Evolutionary conservation across 2,888 invertebrate genomes (phyloP).

Genomic region (Xylota sylvarum): DNA sequence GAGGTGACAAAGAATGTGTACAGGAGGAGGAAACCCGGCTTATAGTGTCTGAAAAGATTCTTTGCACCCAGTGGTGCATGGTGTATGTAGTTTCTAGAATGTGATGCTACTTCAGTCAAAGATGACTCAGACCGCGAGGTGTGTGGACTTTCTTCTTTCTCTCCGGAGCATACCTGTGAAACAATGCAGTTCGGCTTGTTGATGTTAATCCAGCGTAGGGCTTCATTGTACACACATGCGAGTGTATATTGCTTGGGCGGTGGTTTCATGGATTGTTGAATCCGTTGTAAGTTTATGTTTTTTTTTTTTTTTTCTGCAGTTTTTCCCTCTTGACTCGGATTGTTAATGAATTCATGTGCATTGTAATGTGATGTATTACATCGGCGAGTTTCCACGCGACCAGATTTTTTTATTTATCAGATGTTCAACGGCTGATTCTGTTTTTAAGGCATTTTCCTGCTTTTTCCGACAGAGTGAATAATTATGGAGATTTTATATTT

Average conservation of each 20-base stretch:
- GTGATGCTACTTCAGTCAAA: constrained; percentile 22
- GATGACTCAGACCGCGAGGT: constrained; percentile 17
- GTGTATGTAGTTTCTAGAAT: constrained; percentile 47
- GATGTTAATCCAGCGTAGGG: constrained; percentile 8
- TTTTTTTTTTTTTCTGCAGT: too few relatives aligned
- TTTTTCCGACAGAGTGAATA: constrained; percentile 38
- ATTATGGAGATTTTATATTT: constrained; percentile 16
- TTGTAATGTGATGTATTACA: constrained; percentile 52
- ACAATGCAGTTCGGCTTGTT: constrained; percentile 12
- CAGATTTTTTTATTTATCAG: constrained; percentile 22
- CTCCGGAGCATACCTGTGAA: constrained; percentile 21
- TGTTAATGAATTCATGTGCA: constrained; percentile 46
- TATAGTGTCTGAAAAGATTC: constrained; percentile 37
- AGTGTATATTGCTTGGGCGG: background rate
- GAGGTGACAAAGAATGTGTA: constrained; percentile 19
- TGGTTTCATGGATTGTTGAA: constrained; percentile 48
- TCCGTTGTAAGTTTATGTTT: constrained; percentile 29
- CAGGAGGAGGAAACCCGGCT: constrained; percentile 12
- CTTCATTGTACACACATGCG: constrained; percentile 17
- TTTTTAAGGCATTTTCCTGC: background rate
- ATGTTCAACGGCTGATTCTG: constrained; percentile 9
- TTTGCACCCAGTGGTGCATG: constrained; percentile 49
- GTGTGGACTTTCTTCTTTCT: constrained; percentile 45
- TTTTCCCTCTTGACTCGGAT: constrained; percentile 3
- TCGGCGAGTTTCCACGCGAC: constrained; percentile 48